Conservation (phyloP, 1,140 invertebrate genomes). For the Aleiodes sp. region DNA sequence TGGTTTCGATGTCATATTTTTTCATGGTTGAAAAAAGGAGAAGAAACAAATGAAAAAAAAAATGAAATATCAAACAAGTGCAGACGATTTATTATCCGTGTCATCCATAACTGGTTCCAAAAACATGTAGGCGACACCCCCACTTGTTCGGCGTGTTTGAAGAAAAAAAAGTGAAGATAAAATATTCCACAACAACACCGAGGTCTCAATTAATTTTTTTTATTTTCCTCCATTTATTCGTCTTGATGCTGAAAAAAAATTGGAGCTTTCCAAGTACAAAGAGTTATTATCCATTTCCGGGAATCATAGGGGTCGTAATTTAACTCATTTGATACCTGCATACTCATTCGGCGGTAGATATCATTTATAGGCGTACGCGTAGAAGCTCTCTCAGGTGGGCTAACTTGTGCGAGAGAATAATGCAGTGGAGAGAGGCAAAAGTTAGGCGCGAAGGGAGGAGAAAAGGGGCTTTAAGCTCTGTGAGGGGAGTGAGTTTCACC, state of each 20-base stretch:
- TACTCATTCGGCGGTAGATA: background rate
- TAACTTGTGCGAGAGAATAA: no score
- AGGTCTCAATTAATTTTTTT: no score
- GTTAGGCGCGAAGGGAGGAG: constrained; percentile 19
- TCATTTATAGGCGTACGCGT: background rate
- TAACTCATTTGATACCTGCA: constrained; percentile 23
- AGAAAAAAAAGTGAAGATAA: no score
- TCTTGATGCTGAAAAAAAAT: no score
- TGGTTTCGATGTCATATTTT: background rate
- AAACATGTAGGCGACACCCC: background rate
- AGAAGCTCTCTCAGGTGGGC: constrained; percentile 27
- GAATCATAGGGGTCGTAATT: background rate
- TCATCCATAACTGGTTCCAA: constrained; percentile 1
- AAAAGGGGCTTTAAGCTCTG: constrained; percentile 48
- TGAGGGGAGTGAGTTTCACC: constrained; percentile 45
- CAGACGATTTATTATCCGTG: constrained; percentile 7
- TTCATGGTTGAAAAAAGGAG: background rate
- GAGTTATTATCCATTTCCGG: no score
- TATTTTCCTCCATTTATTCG: no score
- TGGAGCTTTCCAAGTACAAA: no score
- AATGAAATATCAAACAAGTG: constrained; percentile 5
- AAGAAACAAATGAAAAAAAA: background rate
- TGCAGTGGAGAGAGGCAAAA: constrained; percentile 17
- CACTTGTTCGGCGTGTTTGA: background rate
- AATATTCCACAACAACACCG: no score